phyloP scores from a whole-genome alignment of 2,113 vertebrate genomes.

The Paradoxurus hermaphroditus region DNA sequence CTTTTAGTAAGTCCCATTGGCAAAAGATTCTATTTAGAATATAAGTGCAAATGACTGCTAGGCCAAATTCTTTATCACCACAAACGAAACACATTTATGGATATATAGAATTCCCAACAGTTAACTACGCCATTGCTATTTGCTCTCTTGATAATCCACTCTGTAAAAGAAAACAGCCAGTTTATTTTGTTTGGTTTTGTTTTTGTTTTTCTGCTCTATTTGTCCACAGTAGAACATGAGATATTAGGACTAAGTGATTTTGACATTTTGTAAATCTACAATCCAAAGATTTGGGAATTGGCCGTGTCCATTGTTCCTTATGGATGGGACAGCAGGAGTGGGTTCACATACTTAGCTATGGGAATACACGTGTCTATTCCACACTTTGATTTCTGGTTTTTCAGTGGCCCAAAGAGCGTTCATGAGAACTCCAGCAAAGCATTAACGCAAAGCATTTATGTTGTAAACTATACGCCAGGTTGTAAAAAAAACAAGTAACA shows the following conservation, averaged over 20 bases:
- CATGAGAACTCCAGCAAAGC: neutral
- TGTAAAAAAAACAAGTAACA: neutral
- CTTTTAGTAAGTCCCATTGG: neutral
- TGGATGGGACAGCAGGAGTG: neutral
- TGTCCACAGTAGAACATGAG: neutral
- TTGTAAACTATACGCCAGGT: neutral
- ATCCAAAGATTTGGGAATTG: neutral
- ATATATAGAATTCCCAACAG: neutral
- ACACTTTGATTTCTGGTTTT: neutral
- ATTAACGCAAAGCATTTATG: neutral
- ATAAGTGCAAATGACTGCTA: neutral
- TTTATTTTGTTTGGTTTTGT: neutral
- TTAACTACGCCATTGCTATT: neutral
- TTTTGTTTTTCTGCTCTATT: neutral
- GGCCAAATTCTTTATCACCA: neutral
- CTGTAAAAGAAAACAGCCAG: neutral
- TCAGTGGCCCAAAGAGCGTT: neutral
- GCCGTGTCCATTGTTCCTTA: neutral
- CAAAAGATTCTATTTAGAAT: neutral
- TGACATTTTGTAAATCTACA: neutral
- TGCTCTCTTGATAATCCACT: neutral
- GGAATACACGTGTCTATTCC: rapidly evolving
- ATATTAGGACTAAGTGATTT: neutral
- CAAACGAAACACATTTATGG: neutral
- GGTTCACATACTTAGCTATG: neutral